Conservation (phyloP, 2,888 invertebrate species). For the Erebia epiphron region DNA sequence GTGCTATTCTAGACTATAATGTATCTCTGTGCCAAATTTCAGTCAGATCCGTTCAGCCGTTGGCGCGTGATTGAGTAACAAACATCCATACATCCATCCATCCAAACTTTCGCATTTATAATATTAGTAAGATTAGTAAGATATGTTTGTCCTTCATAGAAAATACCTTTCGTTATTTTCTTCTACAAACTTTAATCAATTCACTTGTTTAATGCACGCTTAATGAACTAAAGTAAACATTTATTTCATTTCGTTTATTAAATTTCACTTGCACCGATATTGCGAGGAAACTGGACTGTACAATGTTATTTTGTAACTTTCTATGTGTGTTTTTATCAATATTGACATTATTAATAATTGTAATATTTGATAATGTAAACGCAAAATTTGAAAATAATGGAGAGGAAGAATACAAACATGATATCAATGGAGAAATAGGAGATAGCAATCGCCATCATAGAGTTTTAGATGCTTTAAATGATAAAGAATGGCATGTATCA, state of each 20-base stretch:
- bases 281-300: not conserved
- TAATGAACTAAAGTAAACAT: not conserved
- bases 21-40: no score
- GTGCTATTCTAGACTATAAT: no score
- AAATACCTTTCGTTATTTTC: no score
- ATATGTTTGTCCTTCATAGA: no score
- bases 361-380: not conserved
- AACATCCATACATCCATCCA: no score
- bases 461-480: slow-evolving; percentile 50
- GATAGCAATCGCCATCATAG: slow-evolving; percentile 42
- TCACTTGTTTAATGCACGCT: slow-evolving; percentile 12
- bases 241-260: not conserved
- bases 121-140: no score
- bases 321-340: not conserved
- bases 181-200: not conserved
- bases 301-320: slow-evolving; percentile 6
- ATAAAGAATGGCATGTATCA: slow-evolving; percentile 58
- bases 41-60: no score
- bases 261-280: not conserved
- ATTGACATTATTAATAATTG: not conserved
- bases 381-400: slow-evolving; percentile 21
- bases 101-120: no score
- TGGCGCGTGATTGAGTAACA: no score
- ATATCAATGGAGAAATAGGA: not conserved
- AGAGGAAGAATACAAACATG: not conserved